Base-by-base conservation (phyloP, 2,888 invertebrate genomes). In the Schrankia costaestrigalis region DNA sequence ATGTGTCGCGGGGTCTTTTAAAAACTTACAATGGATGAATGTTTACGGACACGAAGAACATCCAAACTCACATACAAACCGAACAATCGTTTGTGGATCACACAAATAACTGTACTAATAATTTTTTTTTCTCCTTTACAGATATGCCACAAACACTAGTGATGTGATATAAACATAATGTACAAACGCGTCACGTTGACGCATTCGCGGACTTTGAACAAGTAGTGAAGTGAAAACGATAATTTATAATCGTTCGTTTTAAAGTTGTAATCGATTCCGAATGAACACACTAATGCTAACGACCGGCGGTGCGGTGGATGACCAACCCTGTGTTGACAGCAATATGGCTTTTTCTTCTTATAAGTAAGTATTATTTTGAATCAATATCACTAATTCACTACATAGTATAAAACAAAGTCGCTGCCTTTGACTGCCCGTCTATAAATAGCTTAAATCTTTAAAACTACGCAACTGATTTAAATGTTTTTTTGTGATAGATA, bases 201-300 rank as follows among this genome's bases (percentile, higher is more conserved):
- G 78, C 75, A 63, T 36, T 43, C 37, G 58, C 63, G 66, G 71
- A 71, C 63, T 59, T 64, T 63, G 39, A 59, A 68, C 63, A 26
- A 57, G 22, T 77, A 75, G 78, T 80, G 78, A 53, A 73, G 81
- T 76, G 71, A 56, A n/a, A 61, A 64, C 57, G 58, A 64, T 59
- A 54, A 31, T 50, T 52, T 46, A 28, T 23, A 41, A 45, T 48
- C 46, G 47, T 56, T 65, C 37, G 38, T 37, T 34, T 52, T 39
- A 53, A 56, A 46, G 41, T 42, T 34, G 39, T 38, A 56, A 54
- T 51, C 44, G 48, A 63, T 53, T 47, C 60, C 78, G 77, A 67
- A 85, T 87, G 86, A 86, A 87, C 74, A 78, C 81, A 68, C 86
- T 87, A 56, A 87, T 87, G 87, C 84, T 87, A 56, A 87, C 87